phyloP scores from a whole-genome alignment of 2,113 vertebrate species.

The Lepisosteus oculatus region DNA sequence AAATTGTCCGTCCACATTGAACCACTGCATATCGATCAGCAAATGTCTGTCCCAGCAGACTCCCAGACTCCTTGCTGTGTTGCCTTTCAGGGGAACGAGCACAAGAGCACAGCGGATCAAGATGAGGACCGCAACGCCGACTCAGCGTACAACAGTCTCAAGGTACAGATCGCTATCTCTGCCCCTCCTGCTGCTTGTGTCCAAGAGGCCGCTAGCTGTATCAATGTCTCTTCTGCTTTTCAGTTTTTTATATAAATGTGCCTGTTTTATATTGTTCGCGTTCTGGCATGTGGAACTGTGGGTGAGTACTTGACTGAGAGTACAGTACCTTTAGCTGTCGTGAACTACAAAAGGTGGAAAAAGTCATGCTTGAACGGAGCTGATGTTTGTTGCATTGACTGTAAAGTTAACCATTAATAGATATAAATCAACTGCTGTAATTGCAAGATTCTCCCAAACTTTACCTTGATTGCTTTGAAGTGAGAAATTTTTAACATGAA shows the following conservation, averaged over 20 bases:
- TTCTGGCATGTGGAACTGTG: conserved; percentile 26
- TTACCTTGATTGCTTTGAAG: no score
- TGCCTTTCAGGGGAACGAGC: conserved; percentile 60
- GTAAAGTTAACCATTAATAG: no score
- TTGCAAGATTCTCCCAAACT: no score
- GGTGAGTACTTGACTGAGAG: conserved; percentile 31
- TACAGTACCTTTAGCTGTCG: no score
- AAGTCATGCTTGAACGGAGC: no score
- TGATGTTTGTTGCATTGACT: no score
- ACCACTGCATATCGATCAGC: no score
- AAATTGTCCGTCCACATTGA: no score
- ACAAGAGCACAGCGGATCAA: conserved; percentile 49
- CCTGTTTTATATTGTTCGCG: conserved; percentile 26
- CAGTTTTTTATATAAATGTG: conserved; percentile 33
- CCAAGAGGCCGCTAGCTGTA: not conserved
- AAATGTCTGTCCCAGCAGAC: no score
- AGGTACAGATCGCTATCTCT: conserved; percentile 67
- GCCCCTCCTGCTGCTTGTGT: not conserved
- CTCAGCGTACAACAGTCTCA: conserved; percentile 86
- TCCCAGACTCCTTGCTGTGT: not conserved
- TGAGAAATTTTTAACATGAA: no score
- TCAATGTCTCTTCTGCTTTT: conserved; percentile 29
- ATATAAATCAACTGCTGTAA: no score
- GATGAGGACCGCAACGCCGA: conserved; percentile 65
- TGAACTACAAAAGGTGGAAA: no score